Evolutionary conservation across 2,888 invertebrate species (phyloP), one percentile per base, ranked within the genome.

Genomic region (Calameuta pallipes): DNA sequence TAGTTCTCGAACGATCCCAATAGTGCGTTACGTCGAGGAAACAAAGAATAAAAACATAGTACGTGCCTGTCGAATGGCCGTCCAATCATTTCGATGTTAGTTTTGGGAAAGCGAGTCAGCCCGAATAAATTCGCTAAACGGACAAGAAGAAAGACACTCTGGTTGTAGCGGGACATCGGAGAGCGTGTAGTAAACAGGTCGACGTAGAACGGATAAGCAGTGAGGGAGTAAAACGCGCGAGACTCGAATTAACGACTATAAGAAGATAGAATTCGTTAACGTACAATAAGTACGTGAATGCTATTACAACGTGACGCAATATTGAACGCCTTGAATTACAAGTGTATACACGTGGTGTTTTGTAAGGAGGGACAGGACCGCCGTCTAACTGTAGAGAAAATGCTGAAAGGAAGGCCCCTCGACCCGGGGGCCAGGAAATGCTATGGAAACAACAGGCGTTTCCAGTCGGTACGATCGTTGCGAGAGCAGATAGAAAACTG

Each of bases 401-500:
- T 23, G 23, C 23, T 9, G 23, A 23, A 56, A 56, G 56, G 56
- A 23, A 56, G 23, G 23, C 56, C 56, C 56, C 37, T 37, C 36
- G 37, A 13, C 13, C 37, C 37, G 37, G 13, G 23, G 2, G 2
- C 56, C 23, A 23, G 23, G 9, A 15, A 71, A 2, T 23, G 6
- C 12, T 13, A 71, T 71, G 71, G 30, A 31, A 71, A 71, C 2
- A 71, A 30, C 23, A 23, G 71, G 31, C 31, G 31, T 71, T 71
- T 71, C 12, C 71, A 34, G 31, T 31, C 71, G 71, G 71, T 34
- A 71, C 31, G 33, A 4, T 11, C 30, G 71, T 33, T 71, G 71
- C 71, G 30, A 71, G 31, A 71, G 30, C 33, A 34, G 4, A 13
- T 71, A 71, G 71, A 71, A 71, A 71, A 71, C 71, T 71, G 71